Base-by-base conservation (phyloP, 2,797 vertebrate species). In the Protonibea diacanthus region DNA sequence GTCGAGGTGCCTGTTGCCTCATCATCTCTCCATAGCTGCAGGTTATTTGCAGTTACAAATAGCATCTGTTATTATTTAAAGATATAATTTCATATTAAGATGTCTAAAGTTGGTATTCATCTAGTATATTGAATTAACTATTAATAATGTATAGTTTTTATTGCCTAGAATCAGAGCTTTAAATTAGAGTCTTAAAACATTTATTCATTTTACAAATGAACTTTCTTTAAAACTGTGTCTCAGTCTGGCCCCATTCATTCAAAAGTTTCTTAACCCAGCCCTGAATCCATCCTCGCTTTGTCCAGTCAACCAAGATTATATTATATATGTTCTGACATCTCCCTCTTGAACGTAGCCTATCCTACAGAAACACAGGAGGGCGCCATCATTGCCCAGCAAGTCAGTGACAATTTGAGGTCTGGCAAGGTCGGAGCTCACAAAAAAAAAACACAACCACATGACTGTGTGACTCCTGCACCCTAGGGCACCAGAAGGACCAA, bases 381-480 rank as follows among this genome's bases (percentile, higher is more conserved):
- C 71, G 62, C 63, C 75, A 68, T 68, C 71, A 57, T 60, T 71
- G 69, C 71, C 81, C 72, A 52, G 76, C 76, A 81, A 79, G 68
- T 83, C 76, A 45, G 71, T 68, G 55, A 74, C 73, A 67, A 60
- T 81, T 12, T 58, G 55, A 81, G 66, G 76, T 86, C 75, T 3
- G 29, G 77, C 87, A 89, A 91, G 89, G 93, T 92, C 81, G 9
- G 62, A 60, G 65, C 78, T 76, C 51, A 51, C 15, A 38, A 21
- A 45, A 47, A 67, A 38, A 21, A 38, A 6, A 25, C 12, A 15
- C 53, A 27, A 47, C 23, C 80, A 71, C 67, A 81, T 81, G 80
- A 88, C 83, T 38, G 59, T 48, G 82, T 90, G 88, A 88, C 87
- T 92, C 77, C 79, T 71, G 73, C 73, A 77, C 65, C 85, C 70